A percentile compares a stretch with the other conserved stretches of the same genome.
Conservation (phyloP, 2,888 invertebrate species). For the Gerris lacustris region DNA sequence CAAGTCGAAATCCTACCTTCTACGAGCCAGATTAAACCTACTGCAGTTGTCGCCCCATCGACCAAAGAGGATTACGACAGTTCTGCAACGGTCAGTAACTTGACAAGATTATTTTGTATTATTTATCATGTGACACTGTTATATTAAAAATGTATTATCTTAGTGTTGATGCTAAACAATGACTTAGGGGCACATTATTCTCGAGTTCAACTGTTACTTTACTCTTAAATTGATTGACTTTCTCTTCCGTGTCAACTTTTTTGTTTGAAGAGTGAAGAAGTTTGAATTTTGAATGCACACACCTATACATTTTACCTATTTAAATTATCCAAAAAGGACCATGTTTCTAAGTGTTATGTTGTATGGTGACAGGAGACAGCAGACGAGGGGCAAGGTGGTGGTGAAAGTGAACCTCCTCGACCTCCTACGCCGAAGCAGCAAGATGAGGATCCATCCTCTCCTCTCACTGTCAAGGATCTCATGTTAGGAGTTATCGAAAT, state of each 20-base stretch:
- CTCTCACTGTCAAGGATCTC: conserved; percentile 64
- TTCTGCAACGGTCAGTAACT: conserved; percentile 43
- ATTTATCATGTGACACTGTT: too few species aligned
- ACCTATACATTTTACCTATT: too few species aligned
- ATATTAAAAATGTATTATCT: too few species aligned
- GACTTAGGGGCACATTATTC: too few species aligned
- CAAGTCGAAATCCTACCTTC: conserved; percentile 22
- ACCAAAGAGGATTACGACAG: conserved; percentile 44
- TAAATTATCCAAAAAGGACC: too few species aligned
- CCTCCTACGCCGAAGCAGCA: conserved; percentile 26
- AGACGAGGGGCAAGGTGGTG: conserved; percentile 58
- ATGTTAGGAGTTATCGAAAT: conserved; percentile 73
- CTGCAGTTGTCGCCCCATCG: conserved; percentile 20
- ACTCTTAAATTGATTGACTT: too few species aligned
- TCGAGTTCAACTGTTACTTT: too few species aligned
- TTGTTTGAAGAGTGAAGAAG: too few species aligned
- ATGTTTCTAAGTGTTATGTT: conserved; percentile 24
- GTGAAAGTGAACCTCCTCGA: conserved; percentile 39
- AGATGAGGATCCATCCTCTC: conserved; percentile 37
- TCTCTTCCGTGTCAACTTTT: too few species aligned
- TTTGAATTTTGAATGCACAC: too few species aligned
- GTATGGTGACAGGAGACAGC: conserved; percentile 53
- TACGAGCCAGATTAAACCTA: conserved; percentile 28
- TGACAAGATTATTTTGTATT: background rate
- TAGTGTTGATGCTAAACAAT: too few species aligned